Conservation (phyloP, 1,140 invertebrate genomes). For the Limonius californicus region DNA sequence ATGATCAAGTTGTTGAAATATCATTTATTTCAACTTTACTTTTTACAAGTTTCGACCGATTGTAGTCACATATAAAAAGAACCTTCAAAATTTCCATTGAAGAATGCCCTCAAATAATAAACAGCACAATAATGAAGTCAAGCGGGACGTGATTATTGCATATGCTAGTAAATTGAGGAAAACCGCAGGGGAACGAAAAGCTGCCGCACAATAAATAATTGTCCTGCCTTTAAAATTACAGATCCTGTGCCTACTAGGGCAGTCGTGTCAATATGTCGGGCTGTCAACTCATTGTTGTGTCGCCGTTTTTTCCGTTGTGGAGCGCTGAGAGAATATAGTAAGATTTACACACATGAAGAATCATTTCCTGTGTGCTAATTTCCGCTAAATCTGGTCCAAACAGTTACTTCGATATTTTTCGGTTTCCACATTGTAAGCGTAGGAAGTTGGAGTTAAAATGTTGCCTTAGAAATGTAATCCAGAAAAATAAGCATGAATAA, state of each 20-base stretch:
- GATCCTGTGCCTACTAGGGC: not conserved
- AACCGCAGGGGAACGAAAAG: constrained; percentile 36
- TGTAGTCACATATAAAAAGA: too few relatives aligned
- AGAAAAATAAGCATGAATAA: too few relatives aligned
- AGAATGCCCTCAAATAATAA: too few relatives aligned
- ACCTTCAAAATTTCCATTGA: too few relatives aligned
- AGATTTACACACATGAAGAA: not conserved
- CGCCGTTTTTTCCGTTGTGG: not conserved
- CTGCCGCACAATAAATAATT: constrained; percentile 29
- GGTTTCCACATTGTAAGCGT: too few relatives aligned
- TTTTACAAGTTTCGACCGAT: too few relatives aligned
- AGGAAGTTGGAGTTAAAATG: too few relatives aligned
- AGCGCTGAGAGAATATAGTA: not conserved
- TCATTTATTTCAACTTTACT: too few relatives aligned
- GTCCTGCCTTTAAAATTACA: constrained; percentile 16
- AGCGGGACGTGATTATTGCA: constrained; percentile 33
- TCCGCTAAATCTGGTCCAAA: too few relatives aligned
- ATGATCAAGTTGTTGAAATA: too few relatives aligned
- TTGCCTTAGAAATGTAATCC: too few relatives aligned
- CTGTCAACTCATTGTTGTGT: not conserved
- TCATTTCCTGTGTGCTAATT: not conserved
- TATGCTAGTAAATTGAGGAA: constrained; percentile 40
- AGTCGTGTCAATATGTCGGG: constrained; percentile 3
- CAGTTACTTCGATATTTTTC: too few relatives aligned
- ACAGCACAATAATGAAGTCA: not conserved